Conservation (phyloP, 2,113 vertebrate genomes). For the Nibea coibor region DNA sequence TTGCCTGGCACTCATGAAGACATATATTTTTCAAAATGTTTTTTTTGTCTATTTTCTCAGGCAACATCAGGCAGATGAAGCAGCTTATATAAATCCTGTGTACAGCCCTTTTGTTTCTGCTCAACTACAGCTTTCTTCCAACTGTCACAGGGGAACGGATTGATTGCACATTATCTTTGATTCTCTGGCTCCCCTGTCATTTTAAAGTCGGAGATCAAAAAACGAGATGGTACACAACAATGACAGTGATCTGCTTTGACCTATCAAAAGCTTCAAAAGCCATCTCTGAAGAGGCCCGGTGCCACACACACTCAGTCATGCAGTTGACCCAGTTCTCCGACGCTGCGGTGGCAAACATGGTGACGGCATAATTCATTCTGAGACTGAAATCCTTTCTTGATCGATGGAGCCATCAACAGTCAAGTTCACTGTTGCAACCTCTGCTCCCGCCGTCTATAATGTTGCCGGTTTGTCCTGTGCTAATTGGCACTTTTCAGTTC, state of each 20-base stretch:
- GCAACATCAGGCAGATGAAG: slow-evolving; percentile 35
- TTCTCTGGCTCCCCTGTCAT: slow-evolving; percentile 56
- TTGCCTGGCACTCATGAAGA: slow-evolving; percentile 36
- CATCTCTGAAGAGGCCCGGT: slow-evolving; percentile 36
- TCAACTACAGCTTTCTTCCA: slow-evolving; percentile 48
- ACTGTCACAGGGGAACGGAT: slow-evolving; percentile 48
- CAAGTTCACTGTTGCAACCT: slow-evolving; percentile 74
- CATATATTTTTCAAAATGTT: slow-evolving; percentile 18
- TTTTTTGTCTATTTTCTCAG: neutral
- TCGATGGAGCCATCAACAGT: slow-evolving; percentile 82
- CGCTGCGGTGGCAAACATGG: slow-evolving; percentile 70
- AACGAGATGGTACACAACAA: slow-evolving; percentile 32
- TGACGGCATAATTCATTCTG: slow-evolving; percentile 77
- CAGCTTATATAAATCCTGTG: slow-evolving; percentile 62
- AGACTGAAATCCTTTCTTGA: slow-evolving; percentile 79
- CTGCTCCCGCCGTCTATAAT: slow-evolving; percentile 74
- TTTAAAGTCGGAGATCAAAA: slow-evolving; percentile 64
- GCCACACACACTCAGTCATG: slow-evolving; percentile 61
- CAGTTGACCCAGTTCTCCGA: slow-evolving; percentile 81
- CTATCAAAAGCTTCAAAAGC: slow-evolving; percentile 63
- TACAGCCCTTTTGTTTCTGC: slow-evolving; percentile 65
- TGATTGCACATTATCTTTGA: slow-evolving; percentile 63
- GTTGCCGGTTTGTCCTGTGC: slow-evolving; percentile 76
- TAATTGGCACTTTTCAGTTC: slow-evolving; percentile 82
- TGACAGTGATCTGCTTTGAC: slow-evolving; percentile 68